A percentile compares a stretch with the other conserved stretches of the same genome.
Conservation (phyloP, 2,797 vertebrate genomes). For the Oceanodroma leucorhoa region DNA sequence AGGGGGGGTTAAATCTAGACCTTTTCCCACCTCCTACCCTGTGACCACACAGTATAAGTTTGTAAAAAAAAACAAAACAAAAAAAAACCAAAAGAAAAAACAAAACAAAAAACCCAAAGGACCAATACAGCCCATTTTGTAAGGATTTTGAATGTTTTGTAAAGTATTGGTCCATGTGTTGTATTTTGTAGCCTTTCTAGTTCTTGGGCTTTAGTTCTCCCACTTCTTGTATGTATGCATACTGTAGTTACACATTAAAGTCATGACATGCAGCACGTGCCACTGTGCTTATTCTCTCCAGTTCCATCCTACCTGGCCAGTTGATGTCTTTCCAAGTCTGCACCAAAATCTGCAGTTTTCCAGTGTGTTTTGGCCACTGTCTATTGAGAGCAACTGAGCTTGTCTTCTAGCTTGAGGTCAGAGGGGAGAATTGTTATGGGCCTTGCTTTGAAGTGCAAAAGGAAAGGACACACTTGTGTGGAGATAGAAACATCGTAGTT, state of each 20-base stretch:
- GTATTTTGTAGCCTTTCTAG: constrained; percentile 98
- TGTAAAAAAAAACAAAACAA: constrained; percentile 74
- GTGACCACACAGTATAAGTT: constrained; percentile 75
- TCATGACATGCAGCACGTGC: constrained; percentile 80
- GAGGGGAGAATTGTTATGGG: background rate
- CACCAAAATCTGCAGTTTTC: background rate
- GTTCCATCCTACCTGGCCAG: background rate
- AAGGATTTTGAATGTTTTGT: constrained; percentile 98
- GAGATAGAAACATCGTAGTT: background rate
- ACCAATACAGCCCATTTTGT: constrained; percentile 97
- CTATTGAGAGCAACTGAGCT: background rate
- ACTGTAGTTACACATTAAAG: constrained; percentile 94
- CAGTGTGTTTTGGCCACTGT: background rate
- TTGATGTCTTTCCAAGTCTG: background rate
- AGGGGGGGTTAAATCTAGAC: constrained; percentile 59
- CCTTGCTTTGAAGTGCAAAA: background rate
- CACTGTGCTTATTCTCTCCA: constrained; percentile 58
- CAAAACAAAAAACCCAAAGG: constrained; percentile 80
- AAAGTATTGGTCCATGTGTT: constrained; percentile 97
- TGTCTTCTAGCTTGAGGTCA: background rate
- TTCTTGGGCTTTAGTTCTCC: constrained; percentile 91
- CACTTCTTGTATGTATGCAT: constrained; percentile 95
- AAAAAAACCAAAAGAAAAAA: background rate
- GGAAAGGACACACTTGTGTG: background rate
- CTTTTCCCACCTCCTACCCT: background rate